Conservation (phyloP, 2,888 invertebrate genomes). For the Maniola hyperantus region DNA sequence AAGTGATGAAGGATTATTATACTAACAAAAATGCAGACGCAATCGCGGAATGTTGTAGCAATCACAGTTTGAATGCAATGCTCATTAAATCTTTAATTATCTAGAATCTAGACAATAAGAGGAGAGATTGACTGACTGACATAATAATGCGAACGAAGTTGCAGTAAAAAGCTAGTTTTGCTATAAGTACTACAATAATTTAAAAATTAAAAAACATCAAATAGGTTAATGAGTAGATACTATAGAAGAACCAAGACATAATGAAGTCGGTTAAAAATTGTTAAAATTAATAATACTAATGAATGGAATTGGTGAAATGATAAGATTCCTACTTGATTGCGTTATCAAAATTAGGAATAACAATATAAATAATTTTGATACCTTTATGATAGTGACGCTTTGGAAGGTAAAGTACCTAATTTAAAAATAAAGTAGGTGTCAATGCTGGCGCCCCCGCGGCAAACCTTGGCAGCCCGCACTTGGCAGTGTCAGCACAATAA, state of each 20-base stretch:
- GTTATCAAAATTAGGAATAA: neutral
- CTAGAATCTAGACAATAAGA: no score
- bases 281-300: no score
- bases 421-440: constrained; percentile 42
- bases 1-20: constrained; percentile 15
- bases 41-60: constrained; percentile 3
- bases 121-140: no score
- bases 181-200: no score
- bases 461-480: constrained; percentile 58
- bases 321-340: neutral
- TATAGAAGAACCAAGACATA: no score
- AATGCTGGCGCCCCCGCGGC: constrained; percentile 46
- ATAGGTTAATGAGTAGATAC: no score
- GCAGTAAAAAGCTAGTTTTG: no score
- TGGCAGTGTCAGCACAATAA: constrained; percentile 49
- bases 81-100: constrained; percentile 4
- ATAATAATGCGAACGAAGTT: no score
- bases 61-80: constrained; percentile 6
- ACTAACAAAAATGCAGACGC: constrained; percentile 4
- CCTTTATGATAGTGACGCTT: neutral
- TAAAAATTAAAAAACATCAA: no score
- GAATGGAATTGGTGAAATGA: neutral
- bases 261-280: no score
- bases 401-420: neutral
- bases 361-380: neutral